Conservation (phyloP, 2,797 vertebrate genomes). For the Chloroceryle inda region DNA sequence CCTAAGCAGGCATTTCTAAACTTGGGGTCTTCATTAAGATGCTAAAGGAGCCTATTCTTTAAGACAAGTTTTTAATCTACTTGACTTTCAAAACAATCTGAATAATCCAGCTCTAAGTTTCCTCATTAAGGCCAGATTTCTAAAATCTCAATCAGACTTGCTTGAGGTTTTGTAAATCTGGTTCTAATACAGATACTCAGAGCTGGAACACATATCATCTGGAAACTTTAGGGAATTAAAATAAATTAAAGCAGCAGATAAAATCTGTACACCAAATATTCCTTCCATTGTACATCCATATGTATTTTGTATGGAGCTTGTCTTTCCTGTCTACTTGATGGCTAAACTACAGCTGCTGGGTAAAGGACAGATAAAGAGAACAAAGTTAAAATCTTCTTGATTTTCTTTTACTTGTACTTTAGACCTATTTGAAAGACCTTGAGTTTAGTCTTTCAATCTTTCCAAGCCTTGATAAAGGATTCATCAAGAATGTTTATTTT, state of each 20-base stretch:
- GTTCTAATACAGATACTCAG: not conserved
- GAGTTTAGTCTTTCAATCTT: not conserved
- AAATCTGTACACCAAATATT: not conserved
- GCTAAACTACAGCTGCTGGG: not conserved
- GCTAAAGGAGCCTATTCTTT: not conserved
- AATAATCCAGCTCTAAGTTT: conserved; percentile 27
- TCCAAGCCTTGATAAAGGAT: not conserved
- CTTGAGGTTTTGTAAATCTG: conserved; percentile 22
- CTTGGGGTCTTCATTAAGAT: not conserved
- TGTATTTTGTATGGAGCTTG: not conserved
- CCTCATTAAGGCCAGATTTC: not conserved
- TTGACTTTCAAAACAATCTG: not conserved
- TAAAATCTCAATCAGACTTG: conserved; percentile 2
- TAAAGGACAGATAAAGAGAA: not conserved
- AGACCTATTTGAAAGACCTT: not conserved
- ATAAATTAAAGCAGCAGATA: not conserved
- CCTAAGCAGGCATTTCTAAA: not conserved
- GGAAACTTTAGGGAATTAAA: not conserved
- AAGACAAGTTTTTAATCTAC: not conserved
- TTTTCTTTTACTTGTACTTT: not conserved
- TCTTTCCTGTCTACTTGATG: not conserved
- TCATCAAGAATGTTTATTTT: not conserved
- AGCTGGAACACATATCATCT: conserved; percentile 9
- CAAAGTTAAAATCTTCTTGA: not conserved
- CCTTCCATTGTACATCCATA: not conserved